Evolutionary conservation across 2,113 vertebrate species (phyloP).

Genomic region (Castor canadensis): DNA sequence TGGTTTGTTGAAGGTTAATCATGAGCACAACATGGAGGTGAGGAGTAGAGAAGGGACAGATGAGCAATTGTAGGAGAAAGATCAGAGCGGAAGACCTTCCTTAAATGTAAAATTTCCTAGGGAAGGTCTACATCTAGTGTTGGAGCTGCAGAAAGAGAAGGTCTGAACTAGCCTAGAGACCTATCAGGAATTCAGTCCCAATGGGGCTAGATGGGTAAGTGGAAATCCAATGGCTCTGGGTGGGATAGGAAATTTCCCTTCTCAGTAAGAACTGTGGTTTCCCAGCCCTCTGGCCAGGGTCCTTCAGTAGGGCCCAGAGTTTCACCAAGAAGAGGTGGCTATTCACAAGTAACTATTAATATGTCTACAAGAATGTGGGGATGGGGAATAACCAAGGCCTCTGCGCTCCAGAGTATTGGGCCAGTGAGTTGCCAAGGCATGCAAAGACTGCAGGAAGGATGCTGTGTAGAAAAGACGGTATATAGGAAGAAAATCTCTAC

Average conservation of each 20-base stretch:
- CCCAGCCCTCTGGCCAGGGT: neutral
- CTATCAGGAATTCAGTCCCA: neutral
- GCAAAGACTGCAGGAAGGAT: conserved; percentile 44
- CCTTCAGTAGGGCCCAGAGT: neutral
- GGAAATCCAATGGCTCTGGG: neutral
- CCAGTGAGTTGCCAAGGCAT: neutral
- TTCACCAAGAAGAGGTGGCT: neutral
- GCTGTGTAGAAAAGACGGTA: neutral
- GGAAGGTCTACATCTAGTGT: neutral
- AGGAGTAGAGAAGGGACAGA: neutral
- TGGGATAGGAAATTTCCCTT: neutral
- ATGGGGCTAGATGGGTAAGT: neutral
- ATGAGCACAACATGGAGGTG: neutral
- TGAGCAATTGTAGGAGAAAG: neutral
- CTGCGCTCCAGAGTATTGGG: neutral
- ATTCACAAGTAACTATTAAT: neutral
- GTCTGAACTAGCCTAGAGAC: neutral
- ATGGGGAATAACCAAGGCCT: no score
- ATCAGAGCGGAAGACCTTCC: neutral
- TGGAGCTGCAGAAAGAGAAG: neutral
- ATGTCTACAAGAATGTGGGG: no score
- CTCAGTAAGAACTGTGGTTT: neutral
- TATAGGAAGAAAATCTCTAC: conserved; percentile 10
- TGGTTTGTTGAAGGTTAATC: neutral
- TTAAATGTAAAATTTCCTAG: neutral